phyloP scores from a whole-genome alignment of 2,113 vertebrate species.

The Cynocephalus volans region DNA sequence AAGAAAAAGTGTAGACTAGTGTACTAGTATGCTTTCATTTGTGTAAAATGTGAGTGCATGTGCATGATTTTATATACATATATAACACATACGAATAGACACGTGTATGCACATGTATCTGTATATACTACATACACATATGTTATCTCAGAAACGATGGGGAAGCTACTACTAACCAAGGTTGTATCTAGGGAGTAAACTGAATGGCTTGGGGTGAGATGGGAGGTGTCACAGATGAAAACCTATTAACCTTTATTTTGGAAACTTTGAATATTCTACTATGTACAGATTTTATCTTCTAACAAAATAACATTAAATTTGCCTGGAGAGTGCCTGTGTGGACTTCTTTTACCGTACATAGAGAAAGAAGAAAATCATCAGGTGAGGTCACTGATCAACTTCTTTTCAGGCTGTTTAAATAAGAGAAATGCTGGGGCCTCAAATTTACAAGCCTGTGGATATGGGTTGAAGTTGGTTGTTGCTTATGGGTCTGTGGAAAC shows the following conservation, averaged over 20 bases:
- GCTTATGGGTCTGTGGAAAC: neutral
- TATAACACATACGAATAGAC: neutral
- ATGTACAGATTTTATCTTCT: neutral
- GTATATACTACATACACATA: neutral
- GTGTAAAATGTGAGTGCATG: neutral
- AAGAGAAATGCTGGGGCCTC: neutral
- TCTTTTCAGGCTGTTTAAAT: neutral
- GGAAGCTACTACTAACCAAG: neutral
- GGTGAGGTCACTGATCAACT: neutral
- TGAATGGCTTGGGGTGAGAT: neutral
- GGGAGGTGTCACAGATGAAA: neutral
- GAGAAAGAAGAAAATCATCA: neutral
- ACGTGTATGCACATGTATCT: neutral
- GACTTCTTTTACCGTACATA: neutral
- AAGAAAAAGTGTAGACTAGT: neutral
- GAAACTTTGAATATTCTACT: neutral
- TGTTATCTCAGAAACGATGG: neutral
- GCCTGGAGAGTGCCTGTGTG: neutral
- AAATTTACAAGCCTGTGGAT: neutral
- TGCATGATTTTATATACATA: neutral
- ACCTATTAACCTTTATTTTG: neutral
- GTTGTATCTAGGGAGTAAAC: neutral
- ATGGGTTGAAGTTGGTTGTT: neutral
- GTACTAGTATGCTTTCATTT: neutral
- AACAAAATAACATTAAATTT: constrained; percentile 35